Base-by-base conservation (phyloP, 2,888 invertebrate genomes). In the Pollenia amentaria region DNA sequence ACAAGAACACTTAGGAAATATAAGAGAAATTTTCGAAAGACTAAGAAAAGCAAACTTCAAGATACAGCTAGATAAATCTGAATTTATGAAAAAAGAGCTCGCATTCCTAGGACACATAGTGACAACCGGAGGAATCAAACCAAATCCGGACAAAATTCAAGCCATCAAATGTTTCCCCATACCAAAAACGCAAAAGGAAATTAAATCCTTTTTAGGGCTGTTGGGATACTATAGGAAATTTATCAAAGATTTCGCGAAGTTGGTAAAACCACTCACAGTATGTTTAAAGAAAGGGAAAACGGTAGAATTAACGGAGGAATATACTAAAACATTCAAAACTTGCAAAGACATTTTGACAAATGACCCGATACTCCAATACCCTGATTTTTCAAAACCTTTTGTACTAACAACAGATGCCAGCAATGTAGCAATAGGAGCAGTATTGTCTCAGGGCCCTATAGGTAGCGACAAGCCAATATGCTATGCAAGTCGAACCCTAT, bases 361-460 rank as follows among this genome's bases (percentile, higher is more conserved):
- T 16, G 76, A 84, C 38, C 84, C 85, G 11, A 57, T 86, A 0
- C 60, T 88, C 0, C 81, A 85, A 51, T 85, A 88, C 21, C 87
- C 84, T 2, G 87, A 92, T 18, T 78, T 57, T 3, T n/a, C n/a
- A n/a, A n/a, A n/a, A n/a, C n/a, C n/a, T n/a, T n/a, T n/a, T n/a
- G n/a, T n/a, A n/a, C n/a, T n/a, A n/a, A n/a, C n/a, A n/a, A n/a
- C n/a, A n/a, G n/a, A n/a, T n/a, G n/a, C n/a, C n/a, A n/a, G n/a
- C n/a, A n/a, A n/a, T n/a, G n/a, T n/a, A n/a, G 90, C 91, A 1
- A 10, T 91, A 1, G 91, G 90, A 0, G 89, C 87, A 2, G 88
- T 91, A 1, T 65, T 92, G 11, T 89, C 89, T 1, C 92, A 92
- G 85, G 89, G 85, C 38, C 82, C 88, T 77, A 72, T 90, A 72